Conservation (phyloP, 2,797 vertebrate genomes). For the Scolopax bukidnonensis region DNA sequence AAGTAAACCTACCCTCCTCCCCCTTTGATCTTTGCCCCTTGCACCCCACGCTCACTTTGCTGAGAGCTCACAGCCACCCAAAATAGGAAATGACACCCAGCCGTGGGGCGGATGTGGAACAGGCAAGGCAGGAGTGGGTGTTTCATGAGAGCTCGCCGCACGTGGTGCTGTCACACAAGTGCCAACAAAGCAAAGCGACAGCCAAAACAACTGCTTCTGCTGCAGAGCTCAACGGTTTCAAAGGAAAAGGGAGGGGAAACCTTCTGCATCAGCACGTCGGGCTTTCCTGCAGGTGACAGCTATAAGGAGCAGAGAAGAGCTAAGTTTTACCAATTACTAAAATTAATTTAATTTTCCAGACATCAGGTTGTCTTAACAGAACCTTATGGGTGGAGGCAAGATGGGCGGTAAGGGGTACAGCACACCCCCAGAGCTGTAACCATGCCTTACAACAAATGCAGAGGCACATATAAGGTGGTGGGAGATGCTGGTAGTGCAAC, state of each 20-base stretch:
- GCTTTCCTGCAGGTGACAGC: background rate
- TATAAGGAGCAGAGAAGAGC: background rate
- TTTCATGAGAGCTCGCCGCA: background rate
- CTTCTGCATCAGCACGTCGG: background rate
- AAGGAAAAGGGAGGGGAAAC: background rate
- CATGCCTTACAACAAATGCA: background rate
- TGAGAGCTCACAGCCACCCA: background rate
- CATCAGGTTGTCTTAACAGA: background rate
- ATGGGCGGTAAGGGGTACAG: background rate
- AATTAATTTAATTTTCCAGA: background rate
- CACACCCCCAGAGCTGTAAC: fast-evolving
- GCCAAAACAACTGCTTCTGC: background rate
- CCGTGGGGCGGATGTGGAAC: constrained; percentile 22
- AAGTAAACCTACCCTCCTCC: background rate
- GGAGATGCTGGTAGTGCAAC: background rate
- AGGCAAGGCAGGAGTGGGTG: constrained; percentile 6
- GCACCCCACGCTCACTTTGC: background rate
- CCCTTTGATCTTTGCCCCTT: background rate
- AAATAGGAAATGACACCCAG: constrained; percentile 24
- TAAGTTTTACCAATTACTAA: background rate
- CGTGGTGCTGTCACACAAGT: background rate
- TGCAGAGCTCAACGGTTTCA: background rate
- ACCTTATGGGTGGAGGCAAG: background rate
- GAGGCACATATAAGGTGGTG: background rate
- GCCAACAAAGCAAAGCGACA: background rate